Conservation (phyloP, 1,140 invertebrate species). For the Drosophila bifasciata region DNA sequence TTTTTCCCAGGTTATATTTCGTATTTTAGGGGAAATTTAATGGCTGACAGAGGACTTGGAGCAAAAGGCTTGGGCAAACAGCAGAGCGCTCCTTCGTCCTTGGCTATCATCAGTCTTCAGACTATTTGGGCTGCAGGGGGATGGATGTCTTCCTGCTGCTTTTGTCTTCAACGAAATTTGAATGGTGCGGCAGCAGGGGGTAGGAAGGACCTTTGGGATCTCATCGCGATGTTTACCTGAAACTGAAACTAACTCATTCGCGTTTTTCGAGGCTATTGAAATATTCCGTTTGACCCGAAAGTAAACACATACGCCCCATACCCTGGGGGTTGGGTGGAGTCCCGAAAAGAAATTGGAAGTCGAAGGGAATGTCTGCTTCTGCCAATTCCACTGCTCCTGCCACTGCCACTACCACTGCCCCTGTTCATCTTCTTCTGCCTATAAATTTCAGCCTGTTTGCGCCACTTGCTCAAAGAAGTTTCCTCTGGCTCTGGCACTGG, state of each 20-base stretch:
- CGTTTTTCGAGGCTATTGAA: constrained; percentile 61
- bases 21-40: constrained; percentile 79
- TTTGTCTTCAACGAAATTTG: constrained; percentile 63
- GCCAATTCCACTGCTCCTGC: background rate
- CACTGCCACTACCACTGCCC: background rate
- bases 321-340: background rate
- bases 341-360: constrained; percentile 17
- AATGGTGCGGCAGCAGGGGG: background rate
- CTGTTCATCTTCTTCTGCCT: background rate
- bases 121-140: background rate
- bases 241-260: constrained; percentile 15
- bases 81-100: constrained; percentile 1
- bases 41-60: constrained; percentile 32
- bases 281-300: constrained; percentile 73
- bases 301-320: constrained; percentile 21
- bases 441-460: constrained; percentile 26
- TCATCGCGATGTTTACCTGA: constrained; percentile 57
- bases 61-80: background rate
- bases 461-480: constrained; percentile 11
- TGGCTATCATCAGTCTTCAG: background rate
- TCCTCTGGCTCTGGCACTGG: background rate
- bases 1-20: background rate
- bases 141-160: background rate
- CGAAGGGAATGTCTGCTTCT: constrained; percentile 2
- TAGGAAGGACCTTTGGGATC: constrained; percentile 45